Conservation (phyloP, 2,797 vertebrate species). For the Liasis olivaceus region DNA sequence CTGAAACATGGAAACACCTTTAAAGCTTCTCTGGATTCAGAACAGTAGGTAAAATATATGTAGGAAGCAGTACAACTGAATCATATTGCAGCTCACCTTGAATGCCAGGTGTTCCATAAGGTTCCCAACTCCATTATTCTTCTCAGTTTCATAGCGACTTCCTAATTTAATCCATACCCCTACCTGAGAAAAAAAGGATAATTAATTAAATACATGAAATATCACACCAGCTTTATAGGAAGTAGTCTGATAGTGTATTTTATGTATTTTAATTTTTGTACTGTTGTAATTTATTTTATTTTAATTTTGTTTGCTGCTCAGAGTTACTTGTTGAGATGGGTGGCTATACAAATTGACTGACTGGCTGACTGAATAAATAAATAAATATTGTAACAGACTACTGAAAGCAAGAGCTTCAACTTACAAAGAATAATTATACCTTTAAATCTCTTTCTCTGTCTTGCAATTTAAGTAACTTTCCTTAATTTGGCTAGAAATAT, state of each 20-base stretch:
- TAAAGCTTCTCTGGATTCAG: background rate
- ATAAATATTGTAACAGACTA: background rate
- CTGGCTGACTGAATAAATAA: too few species aligned
- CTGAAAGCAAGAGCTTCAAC: background rate
- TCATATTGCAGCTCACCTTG: conserved; percentile 78
- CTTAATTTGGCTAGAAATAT: background rate
- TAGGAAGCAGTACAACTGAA: rapidly evolving
- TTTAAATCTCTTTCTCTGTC: background rate
- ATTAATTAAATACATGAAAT: background rate
- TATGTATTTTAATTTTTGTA: background rate
- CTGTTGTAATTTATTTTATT: background rate
- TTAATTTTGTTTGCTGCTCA: background rate
- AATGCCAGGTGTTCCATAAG: conserved; percentile 96
- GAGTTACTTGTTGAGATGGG: background rate
- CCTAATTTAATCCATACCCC: conserved; percentile 90
- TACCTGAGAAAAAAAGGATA: conserved; percentile 76
- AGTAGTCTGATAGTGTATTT: background rate
- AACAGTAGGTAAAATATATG: rapidly evolving
- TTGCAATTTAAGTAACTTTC: background rate
- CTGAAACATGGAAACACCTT: background rate
- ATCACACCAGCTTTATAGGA: background rate
- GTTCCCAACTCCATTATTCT: conserved; percentile 89
- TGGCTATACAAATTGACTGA: background rate
- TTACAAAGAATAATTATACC: background rate
- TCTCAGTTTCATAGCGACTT: conserved; percentile 88